Evolutionary conservation across 2,888 invertebrate species (phyloP).

Genomic region (Oxystoma pomonae): DNA sequence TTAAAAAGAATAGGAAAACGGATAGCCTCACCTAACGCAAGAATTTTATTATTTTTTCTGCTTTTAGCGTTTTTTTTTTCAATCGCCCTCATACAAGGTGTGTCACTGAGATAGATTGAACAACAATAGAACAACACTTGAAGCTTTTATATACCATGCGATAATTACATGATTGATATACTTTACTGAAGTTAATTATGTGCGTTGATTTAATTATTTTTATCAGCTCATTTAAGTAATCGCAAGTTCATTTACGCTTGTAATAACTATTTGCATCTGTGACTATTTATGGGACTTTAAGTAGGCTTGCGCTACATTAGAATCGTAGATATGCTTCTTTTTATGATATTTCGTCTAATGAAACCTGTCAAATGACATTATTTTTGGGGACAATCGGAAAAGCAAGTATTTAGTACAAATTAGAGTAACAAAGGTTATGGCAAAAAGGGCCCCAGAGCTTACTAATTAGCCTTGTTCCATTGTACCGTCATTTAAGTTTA

Average conservation of each 20-base stretch:
- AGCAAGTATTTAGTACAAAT: no score
- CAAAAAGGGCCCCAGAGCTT: no score
- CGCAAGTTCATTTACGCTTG: background rate
- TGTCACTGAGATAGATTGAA: background rate
- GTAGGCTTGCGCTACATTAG: no score
- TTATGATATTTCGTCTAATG: no score
- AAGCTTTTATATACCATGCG: background rate
- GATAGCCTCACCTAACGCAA: slow-evolving; percentile 2
- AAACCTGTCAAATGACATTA: no score
- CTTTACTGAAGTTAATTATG: background rate
- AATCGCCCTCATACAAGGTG: background rate
- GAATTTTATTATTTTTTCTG: slow-evolving; percentile 1
- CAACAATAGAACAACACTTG: background rate
- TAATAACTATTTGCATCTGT: no score
- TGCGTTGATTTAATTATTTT: background rate
- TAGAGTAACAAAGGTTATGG: no score
- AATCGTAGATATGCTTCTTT: no score
- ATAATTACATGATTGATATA: background rate
- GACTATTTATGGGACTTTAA: no score
- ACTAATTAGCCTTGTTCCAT: no score
- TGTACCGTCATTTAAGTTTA: no score
- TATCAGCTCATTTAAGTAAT: background rate
- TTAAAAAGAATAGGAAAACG: background rate
- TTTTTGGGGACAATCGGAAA: no score
- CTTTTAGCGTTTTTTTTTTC: background rate